phyloP scores from a whole-genome alignment of 1,140 invertebrate species.

The Dendrolimus kikuchii region DNA sequence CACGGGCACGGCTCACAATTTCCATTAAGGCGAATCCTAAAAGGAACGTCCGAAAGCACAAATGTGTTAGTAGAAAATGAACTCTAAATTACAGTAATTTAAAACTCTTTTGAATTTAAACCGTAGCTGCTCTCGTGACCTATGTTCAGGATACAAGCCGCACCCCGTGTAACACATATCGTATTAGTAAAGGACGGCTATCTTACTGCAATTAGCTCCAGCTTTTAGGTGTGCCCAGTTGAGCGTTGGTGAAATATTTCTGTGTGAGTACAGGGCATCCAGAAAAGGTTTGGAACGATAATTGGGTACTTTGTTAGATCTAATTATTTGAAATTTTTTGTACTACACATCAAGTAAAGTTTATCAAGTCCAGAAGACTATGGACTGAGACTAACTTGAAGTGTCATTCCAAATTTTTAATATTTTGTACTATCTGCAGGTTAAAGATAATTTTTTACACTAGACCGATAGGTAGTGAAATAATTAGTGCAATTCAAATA shows the following conservation, averaged over 20 bases:
- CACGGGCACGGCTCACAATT: conserved; percentile 66
- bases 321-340: too few species aligned
- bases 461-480: too few species aligned
- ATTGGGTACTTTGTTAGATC: too few species aligned
- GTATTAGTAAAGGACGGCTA: conserved; percentile 64
- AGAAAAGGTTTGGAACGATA: background rate
- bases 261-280: background rate
- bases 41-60: conserved; percentile 38
- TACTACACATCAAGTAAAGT: too few species aligned
- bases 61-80: conserved; percentile 19
- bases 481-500: too few species aligned
- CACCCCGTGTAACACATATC: conserved; percentile 63
- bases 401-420: too few species aligned
- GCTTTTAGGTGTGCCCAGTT: conserved; percentile 47
- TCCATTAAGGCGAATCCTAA: conserved; percentile 49
- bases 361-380: too few species aligned
- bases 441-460: too few species aligned
- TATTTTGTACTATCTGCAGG: too few species aligned
- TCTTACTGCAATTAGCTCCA: conserved; percentile 67
- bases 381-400: too few species aligned
- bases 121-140: conserved; percentile 25
- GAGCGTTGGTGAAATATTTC: conserved; percentile 6
- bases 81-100: conserved; percentile 26
- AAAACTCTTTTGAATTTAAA: conserved; percentile 11
- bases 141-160: conserved; percentile 21